Conservation (phyloP, 2,888 invertebrate species). For the Tenthredo amoena region DNA sequence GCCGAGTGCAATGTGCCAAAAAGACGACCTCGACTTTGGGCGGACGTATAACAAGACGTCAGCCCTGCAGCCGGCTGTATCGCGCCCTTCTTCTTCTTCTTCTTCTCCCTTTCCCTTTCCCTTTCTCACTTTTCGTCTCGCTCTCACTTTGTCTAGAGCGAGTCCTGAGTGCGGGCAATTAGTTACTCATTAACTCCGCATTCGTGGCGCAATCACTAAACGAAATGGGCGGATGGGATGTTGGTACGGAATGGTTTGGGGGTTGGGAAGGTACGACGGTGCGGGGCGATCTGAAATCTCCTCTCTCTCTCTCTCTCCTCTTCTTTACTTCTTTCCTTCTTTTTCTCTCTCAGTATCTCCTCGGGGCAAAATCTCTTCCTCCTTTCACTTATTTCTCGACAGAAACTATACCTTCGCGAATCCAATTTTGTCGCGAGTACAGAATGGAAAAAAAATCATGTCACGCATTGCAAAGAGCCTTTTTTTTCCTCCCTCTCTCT, state of each 20-base stretch:
- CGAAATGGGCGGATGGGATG: constrained; percentile 47
- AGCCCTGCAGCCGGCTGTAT: constrained; percentile 55
- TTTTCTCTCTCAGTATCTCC: neutral
- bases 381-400: neutral
- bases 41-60: constrained; percentile 51
- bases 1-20: neutral
- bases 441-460: neutral
- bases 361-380: neutral
- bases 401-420: neutral
- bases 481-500: neutral
- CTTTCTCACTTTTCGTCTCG: neutral
- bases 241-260: constrained; percentile 27
- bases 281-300: constrained; percentile 31
- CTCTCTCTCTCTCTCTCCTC: constrained; percentile 53
- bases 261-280: constrained; percentile 58
- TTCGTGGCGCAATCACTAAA: constrained; percentile 48
- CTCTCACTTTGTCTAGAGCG: neutral
- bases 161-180: constrained; percentile 52
- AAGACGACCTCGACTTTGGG: neutral
- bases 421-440: neutral
- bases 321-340: neutral
- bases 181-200: constrained; percentile 54
- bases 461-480: neutral
- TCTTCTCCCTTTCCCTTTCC: neutral
- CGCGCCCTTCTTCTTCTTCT: neutral